Percentiles rank a stretch among this genome's conserved stretches.
Evolutionary conservation across 2,888 invertebrate genomes (phyloP).

Genomic region (Drosophila incognita): DNA sequence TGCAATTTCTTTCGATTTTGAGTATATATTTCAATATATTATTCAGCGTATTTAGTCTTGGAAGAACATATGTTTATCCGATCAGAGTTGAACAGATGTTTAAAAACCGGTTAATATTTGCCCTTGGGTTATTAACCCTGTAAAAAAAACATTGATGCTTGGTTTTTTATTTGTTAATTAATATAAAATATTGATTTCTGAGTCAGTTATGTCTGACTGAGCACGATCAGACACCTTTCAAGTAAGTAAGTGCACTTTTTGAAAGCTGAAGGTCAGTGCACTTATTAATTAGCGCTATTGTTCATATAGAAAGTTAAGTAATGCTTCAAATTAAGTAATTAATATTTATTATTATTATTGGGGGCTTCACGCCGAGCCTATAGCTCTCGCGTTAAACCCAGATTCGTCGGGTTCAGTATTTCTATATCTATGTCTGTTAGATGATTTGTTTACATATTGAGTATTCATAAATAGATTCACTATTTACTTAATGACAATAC

Average conservation of each 20-base stretch:
- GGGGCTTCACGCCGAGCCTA: background rate
- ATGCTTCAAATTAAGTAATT: background rate
- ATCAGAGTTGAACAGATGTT: background rate
- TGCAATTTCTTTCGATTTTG: background rate
- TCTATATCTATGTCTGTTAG: background rate
- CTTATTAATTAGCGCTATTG: background rate
- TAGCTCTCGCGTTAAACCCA: background rate
- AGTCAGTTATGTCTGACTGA: background rate
- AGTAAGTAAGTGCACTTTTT: background rate
- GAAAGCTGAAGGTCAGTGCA: background rate
- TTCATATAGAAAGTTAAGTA: background rate
- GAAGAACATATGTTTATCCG: background rate
- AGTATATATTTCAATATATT: background rate
- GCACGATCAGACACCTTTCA: background rate
- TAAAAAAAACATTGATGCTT: background rate
- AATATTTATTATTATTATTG: background rate
- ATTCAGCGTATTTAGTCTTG: too few relatives aligned
- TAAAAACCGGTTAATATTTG: background rate
- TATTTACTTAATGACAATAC: conserved; percentile 84
- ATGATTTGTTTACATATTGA: background rate
- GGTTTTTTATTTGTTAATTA: background rate
- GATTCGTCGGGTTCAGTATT: background rate
- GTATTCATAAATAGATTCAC: background rate
- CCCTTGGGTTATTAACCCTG: background rate
- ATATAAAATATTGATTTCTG: background rate